Evolutionary conservation across 2,888 invertebrate genomes (phyloP), one percentile per base, ranked within the genome.

Genomic region (Volucella bombylans): DNA sequence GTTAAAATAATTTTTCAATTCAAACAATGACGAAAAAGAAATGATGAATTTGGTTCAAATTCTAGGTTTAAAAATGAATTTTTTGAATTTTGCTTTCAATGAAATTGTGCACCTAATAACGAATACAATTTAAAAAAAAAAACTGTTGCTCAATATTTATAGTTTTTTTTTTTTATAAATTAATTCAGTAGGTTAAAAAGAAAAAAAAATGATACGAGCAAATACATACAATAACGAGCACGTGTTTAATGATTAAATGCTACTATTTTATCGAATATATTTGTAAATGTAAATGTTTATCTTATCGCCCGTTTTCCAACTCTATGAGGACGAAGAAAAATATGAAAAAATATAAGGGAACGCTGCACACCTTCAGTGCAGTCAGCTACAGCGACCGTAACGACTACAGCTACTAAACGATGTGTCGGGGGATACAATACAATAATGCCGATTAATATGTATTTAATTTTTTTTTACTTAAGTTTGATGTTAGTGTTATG

Each of bases 401-500:
- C 38, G 54, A 49, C 2, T 50, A 50, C 57, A n/a, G 43, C 52
- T 76, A 64, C 23, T 71, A 62, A 68, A 23, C 62, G 54, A 18
- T 67, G 67, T 73, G 57, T 43, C 10, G 39, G 23, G 45, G 31
- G 64, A 47, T 54, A 39, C 65, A 67, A 50, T 72, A 43, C 54
- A 50, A 14, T 10, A n/a, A 49, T 47, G 54, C 68, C 68, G 64
- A 68, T 80, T 45, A 49, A 74, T 61, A 80, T 73, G 73, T 73
- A 50, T 10, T 49, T 61, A 8, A 59, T 54, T 54, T 2, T 23
- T 23, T 38, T 31, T 49, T 62, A 67, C 68, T 77, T 62, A 67
- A 57, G 41, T 31, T 72, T 78, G 71, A 31, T 77, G 69, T 83
- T 69, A 74, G 71, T 76, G 80, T 83, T 83, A 83, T 83, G 83